Base-by-base conservation (phyloP, 2,113 vertebrate genomes). In the Baryphthengus martii region DNA sequence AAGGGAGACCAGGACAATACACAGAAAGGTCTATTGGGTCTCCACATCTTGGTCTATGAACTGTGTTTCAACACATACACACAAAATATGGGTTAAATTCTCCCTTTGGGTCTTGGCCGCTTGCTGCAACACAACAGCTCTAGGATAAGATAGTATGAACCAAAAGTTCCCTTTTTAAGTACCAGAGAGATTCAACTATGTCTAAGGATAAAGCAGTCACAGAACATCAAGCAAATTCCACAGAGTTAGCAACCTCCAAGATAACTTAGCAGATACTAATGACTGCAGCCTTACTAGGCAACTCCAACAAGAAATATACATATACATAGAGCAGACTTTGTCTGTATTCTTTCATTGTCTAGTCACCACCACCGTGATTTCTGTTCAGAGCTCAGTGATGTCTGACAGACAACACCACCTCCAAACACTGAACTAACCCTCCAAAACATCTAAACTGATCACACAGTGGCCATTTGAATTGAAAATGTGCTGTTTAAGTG, bases 1-100 rank as follows among this genome's bases (percentile, higher is more conserved):
- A 2, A 20, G 24, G 28, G 26, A 70, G 16, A 35, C 15, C 12
- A 28, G 17, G 25, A 25, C 3, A 1, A 62, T 2, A 6, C 0
- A 20, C 11, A 85, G 16, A 35, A 10, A 61, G 40, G 31, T 6
- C 59, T n/a, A 35, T 40, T 31, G 11, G 26, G 26, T 42, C 4
- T 55, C 39, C 31, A 17, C 37, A 50, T 9, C 14, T 53, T 42
- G 11, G 8, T 23, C 26, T 65, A 18, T 52, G 49, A 21, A 11
- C 45, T 29, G 2, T 25, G 19, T 31, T 11, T 91, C 61, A 63
- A 24, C 4, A 28, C 16, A 40, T 4, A 28, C 16, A 37, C 67
- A 71, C 33, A 62, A 39, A 79, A 39, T 20, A 8, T 7, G 19
- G 6, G 18, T 31, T 35, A 68, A 52, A 28, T 11, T 29, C 63